Evolutionary conservation across 1,140 invertebrate species (phyloP).

Genomic region (Anastrepha ludens): DNA sequence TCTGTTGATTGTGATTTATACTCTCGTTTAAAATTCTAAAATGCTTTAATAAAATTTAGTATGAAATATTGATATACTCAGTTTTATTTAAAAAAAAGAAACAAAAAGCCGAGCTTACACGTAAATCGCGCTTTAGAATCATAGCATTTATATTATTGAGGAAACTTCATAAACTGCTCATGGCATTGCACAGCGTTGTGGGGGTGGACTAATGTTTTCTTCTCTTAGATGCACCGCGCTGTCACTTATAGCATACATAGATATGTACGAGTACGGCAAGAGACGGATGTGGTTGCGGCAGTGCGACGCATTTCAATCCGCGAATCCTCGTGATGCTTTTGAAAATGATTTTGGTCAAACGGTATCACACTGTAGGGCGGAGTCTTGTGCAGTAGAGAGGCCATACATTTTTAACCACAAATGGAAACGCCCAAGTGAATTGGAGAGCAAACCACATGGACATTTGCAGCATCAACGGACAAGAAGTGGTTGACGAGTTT

Average conservation of each 20-base stretch:
- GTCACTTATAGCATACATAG: background rate
- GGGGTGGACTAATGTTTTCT: background rate
- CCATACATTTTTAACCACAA: conserved; percentile 26
- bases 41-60: background rate
- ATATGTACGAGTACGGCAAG: background rate
- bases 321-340: conserved; percentile 17
- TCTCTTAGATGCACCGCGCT: background rate
- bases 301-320: conserved; percentile 29
- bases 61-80: too few relatives aligned
- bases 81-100: too few relatives aligned
- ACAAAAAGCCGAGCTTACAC: too few relatives aligned
- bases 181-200: too few relatives aligned
- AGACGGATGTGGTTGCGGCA: conserved; percentile 23
- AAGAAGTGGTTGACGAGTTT: conserved; percentile 13
- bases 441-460: background rate
- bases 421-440: conserved; percentile 22
- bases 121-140: too few relatives aligned
- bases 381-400: background rate
- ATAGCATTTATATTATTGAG: too few relatives aligned
- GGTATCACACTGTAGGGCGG: background rate
- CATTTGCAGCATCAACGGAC: conserved; percentile 2
- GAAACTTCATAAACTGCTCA: too few relatives aligned
- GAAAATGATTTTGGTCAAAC: conserved; percentile 32
- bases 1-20: background rate
- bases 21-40: background rate